Evolutionary conservation across 2,797 vertebrate species (phyloP).

Genomic region (Epinephelus coioides): DNA sequence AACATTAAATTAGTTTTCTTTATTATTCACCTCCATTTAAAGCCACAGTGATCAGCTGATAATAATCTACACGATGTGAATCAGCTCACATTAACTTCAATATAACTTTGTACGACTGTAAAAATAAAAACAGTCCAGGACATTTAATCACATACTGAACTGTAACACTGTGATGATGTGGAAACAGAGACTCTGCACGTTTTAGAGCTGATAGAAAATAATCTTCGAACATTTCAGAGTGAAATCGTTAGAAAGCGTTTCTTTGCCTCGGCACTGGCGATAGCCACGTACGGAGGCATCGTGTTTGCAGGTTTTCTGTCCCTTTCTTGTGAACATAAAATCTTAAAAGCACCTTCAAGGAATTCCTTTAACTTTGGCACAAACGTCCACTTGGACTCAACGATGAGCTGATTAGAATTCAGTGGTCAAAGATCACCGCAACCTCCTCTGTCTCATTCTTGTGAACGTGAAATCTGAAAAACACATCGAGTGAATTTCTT

Average conservation of each 20-base stretch:
- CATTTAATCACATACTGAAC: not conserved
- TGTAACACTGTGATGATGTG: not conserved
- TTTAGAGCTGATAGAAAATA: not conserved
- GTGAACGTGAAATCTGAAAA: too few relatives aligned
- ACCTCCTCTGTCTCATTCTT: too few relatives aligned
- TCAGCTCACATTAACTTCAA: not conserved
- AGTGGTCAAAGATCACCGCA: too few relatives aligned
- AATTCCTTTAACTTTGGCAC: too few relatives aligned
- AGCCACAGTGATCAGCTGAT: not conserved
- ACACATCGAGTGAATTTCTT: too few relatives aligned
- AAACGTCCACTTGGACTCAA: too few relatives aligned
- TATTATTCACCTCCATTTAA: not conserved
- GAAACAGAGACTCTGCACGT: not conserved
- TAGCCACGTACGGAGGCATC: too few relatives aligned
- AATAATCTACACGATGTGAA: not conserved
- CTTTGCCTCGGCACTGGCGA: too few relatives aligned
- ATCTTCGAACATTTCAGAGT: not conserved
- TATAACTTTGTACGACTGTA: not conserved
- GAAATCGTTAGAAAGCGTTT: not conserved
- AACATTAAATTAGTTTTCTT: not conserved
- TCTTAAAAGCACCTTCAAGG: too few relatives aligned
- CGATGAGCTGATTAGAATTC: too few relatives aligned
- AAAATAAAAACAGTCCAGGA: constrained; percentile 5
- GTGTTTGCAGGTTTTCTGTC: too few relatives aligned
- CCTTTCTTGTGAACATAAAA: too few relatives aligned